Percentiles rank a stretch among this genome's conserved stretches.
Evolutionary conservation across 2,888 invertebrate species (phyloP).

Genomic region (Chymomyza procnemis): DNA sequence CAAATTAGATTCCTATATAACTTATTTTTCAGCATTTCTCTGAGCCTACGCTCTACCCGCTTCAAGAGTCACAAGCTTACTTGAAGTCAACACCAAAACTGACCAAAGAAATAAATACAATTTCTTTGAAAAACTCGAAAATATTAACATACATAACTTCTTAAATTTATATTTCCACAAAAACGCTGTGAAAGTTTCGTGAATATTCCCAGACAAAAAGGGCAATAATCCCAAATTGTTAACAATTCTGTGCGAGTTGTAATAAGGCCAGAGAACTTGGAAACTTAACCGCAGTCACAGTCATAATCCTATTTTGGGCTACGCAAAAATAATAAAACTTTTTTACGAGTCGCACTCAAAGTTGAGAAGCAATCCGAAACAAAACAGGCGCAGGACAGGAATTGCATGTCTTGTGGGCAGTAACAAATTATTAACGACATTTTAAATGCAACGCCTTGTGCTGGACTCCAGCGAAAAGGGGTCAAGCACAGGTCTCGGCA

Average conservation of each 20-base stretch:
- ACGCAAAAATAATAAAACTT: not conserved
- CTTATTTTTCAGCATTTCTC: no score
- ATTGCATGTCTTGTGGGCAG: slow-evolving; percentile 29
- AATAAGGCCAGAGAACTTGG: not conserved
- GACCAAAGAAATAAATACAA: not conserved
- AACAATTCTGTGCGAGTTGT: not conserved
- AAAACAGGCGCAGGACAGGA: not conserved
- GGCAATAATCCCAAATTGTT: not conserved
- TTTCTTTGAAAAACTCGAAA: not conserved
- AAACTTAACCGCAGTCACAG: not conserved
- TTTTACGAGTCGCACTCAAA: not conserved
- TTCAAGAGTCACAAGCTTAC: no score
- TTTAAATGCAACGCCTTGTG: slow-evolving; percentile 67
- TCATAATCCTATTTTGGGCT: not conserved
- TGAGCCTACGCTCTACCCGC: no score
- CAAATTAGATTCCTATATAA: no score
- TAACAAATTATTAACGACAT: slow-evolving; percentile 75
- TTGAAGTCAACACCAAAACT: no score
- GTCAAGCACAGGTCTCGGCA: not conserved
- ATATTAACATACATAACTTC: not conserved
- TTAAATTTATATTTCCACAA: not conserved
- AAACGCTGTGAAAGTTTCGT: not conserved
- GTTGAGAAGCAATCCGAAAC: not conserved
- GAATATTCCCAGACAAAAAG: not conserved
- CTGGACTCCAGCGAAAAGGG: slow-evolving; percentile 5